Percentiles rank a stretch among this genome's conserved stretches.
Conservation (phyloP, 2,113 vertebrate species). For the Riparia riparia region DNA sequence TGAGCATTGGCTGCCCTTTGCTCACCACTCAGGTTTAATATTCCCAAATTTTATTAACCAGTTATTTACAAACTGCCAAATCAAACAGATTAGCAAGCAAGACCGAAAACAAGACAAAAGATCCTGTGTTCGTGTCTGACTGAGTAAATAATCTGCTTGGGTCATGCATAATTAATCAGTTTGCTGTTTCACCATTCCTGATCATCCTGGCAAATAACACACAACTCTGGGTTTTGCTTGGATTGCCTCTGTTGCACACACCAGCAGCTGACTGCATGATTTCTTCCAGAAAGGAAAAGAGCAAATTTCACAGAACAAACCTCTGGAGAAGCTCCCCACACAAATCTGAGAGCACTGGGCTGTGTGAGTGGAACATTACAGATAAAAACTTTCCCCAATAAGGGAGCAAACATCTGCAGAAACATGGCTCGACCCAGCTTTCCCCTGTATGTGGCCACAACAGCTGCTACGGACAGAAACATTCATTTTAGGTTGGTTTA, state of each 20-base stretch:
- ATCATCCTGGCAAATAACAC: background rate
- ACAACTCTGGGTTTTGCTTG: background rate
- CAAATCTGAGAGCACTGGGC: background rate
- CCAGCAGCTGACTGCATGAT: background rate
- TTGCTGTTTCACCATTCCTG: constrained; percentile 29
- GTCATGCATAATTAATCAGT: constrained; percentile 67
- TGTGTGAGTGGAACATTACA: background rate
- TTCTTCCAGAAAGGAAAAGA: background rate
- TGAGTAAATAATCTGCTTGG: constrained; percentile 68
- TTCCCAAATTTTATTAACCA: constrained; percentile 64
- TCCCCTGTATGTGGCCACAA: background rate
- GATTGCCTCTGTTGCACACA: background rate
- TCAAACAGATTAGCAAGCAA: constrained; percentile 57
- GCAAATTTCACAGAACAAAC: background rate
- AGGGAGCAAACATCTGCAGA: background rate
- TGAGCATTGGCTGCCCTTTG: constrained; percentile 33
- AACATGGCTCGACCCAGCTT: rapidly evolving
- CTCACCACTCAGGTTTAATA: constrained; percentile 42
- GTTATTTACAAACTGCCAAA: constrained; percentile 58
- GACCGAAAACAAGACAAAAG: constrained; percentile 50
- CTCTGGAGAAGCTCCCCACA: background rate
- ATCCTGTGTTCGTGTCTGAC: constrained; percentile 21
- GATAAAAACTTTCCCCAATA: background rate
- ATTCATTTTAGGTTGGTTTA: background rate
- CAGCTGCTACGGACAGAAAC: background rate